These are phyloP conservation scores for Drosophila orosa DNA, from an alignment of 1,140 invertebrate species.

Conservation along the genomic window DNA sequence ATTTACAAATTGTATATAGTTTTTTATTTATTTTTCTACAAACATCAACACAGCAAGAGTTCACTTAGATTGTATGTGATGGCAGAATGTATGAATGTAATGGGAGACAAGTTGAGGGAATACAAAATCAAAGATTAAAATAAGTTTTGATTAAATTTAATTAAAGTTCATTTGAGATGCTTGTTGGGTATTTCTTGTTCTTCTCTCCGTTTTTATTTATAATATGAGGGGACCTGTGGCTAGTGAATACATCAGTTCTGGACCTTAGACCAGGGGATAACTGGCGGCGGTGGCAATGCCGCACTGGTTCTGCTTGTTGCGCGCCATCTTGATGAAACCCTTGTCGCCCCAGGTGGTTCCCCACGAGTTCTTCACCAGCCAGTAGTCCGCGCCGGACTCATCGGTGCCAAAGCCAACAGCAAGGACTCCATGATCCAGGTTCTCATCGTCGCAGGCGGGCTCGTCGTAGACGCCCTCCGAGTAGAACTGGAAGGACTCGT, in stretches of 20 bases:
- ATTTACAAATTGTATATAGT: constrained; percentile 1
- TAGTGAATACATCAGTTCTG: constrained; percentile 19
- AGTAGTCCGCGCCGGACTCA: constrained; percentile 86
- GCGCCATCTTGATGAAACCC: constrained; percentile 95
- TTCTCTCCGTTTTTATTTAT: constrained; percentile 11
- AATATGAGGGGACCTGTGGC: constrained; percentile 36
- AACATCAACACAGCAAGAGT: constrained; percentile 43
- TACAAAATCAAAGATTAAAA: constrained; percentile 26
- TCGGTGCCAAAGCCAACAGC: constrained; percentile 89
- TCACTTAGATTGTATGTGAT: constrained; percentile 43
- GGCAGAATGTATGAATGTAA: constrained; percentile 19
- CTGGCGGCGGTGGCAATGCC: constrained; percentile 93
- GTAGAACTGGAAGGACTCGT: constrained; percentile 88
- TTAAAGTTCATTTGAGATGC: constrained; percentile 74
- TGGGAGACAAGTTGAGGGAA: constrained; percentile 5
- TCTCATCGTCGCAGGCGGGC: constrained; percentile 87
- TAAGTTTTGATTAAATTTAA: constrained; percentile 26
- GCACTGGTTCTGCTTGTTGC: constrained; percentile 94
- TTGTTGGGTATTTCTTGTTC: constrained; percentile 46
- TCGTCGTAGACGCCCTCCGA: constrained; percentile 87
- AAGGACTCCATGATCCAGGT: constrained; percentile 94
- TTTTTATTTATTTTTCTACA: constrained; percentile 50
- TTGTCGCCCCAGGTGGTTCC: constrained; percentile 91
- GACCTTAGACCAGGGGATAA: constrained; percentile 91
- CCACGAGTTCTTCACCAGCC: constrained; percentile 91